Evolutionary conservation across 2,797 vertebrate species (phyloP).

Genomic region (Phoebastria nigripes): DNA sequence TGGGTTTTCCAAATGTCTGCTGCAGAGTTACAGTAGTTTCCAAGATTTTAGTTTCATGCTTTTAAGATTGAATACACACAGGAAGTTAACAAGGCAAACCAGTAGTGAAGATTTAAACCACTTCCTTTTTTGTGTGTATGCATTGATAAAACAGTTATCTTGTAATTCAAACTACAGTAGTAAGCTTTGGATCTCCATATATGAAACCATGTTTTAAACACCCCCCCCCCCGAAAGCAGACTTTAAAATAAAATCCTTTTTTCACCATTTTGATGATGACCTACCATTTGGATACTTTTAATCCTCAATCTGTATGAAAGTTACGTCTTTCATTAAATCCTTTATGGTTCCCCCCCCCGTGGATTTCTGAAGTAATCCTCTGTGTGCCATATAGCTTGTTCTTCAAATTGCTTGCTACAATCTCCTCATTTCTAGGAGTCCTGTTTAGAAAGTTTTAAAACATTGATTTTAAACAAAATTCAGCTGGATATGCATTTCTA

Average conservation of each 20-base stretch:
- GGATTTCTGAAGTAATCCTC: conserved; percentile 33
- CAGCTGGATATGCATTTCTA: background rate
- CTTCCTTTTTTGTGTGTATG: background rate
- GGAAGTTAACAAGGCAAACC: background rate
- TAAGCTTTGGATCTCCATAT: background rate
- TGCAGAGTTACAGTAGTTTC: background rate
- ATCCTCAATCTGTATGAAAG: conserved; percentile 45
- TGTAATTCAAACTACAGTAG: background rate
- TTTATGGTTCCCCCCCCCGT: background rate
- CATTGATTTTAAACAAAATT: background rate
- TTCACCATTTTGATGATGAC: conserved; percentile 11
- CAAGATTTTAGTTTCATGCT: background rate
- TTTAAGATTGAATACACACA: background rate
- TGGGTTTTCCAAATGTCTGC: background rate
- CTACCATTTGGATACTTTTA: conserved; percentile 9
- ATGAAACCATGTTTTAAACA: background rate
- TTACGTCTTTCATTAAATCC: conserved; percentile 38
- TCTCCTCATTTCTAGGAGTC: background rate
- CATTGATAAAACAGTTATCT: background rate
- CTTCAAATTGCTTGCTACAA: background rate
- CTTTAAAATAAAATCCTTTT: background rate
- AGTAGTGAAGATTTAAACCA: background rate
- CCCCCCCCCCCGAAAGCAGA: background rate
- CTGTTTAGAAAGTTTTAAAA: background rate
- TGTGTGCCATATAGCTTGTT: background rate